Evolutionary conservation across 2,797 vertebrate genomes (phyloP).

Genomic region (Xiphophorus birchmanni): DNA sequence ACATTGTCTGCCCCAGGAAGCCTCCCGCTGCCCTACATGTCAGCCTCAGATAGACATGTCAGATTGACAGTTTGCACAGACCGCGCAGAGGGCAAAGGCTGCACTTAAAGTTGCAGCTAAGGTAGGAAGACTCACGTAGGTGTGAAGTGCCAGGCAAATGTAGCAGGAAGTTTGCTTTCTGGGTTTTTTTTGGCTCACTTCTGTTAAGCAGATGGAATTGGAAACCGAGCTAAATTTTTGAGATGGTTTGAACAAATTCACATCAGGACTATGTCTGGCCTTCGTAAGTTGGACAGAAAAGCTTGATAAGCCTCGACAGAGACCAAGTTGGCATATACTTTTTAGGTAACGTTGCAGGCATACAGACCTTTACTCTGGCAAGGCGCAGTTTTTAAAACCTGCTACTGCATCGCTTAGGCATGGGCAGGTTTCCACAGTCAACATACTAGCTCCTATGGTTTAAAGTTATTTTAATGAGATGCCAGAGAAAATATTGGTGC

Average conservation of each 20-base stretch:
- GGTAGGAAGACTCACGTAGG: slow-evolving; percentile 42
- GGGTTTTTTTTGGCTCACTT: slow-evolving; percentile 12
- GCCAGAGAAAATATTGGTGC: not conserved
- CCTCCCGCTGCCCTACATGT: slow-evolving; percentile 54
- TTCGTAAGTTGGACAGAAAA: slow-evolving; percentile 44
- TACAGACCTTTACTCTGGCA: slow-evolving; percentile 56
- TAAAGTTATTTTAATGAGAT: not conserved
- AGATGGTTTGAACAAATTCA: slow-evolving; percentile 46
- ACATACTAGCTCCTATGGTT: not conserved
- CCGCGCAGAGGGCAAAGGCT: not conserved
- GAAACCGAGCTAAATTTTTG: not conserved
- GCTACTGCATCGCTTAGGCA: slow-evolving; percentile 20
- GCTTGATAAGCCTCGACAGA: slow-evolving; percentile 52
- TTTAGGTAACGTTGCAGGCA: slow-evolving; percentile 44
- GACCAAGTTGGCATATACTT: slow-evolving; percentile 46
- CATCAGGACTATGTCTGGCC: slow-evolving; percentile 45
- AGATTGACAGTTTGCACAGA: slow-evolving; percentile 68
- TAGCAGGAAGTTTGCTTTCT: slow-evolving; percentile 26
- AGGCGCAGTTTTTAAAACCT: slow-evolving; percentile 36
- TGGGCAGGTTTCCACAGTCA: not conserved
- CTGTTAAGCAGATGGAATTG: not conserved
- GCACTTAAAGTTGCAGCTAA: slow-evolving; percentile 46
- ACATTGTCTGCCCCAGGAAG: slow-evolving; percentile 63
- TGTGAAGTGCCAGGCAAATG: slow-evolving; percentile 39
- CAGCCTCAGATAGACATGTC: slow-evolving; percentile 57